Percentiles rank a stretch among this genome's conserved stretches.
Evolutionary conservation across 1,140 invertebrate species (phyloP).

Genomic region (Drosophila ohnishii): DNA sequence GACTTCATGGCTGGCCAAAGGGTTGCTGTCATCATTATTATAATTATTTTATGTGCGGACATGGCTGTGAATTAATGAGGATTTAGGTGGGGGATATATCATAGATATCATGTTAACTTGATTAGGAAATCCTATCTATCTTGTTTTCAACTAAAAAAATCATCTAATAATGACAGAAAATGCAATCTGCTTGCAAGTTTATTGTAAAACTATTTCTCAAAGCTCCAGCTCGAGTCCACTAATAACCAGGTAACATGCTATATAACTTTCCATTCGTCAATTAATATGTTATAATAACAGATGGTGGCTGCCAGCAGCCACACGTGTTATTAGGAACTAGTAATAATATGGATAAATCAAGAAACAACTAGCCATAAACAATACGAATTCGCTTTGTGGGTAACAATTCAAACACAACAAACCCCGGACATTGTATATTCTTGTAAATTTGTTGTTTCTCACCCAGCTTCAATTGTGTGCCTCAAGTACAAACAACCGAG

Average conservation of each 20-base stretch:
- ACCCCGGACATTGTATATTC: constrained; percentile 27
- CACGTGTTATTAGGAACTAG: constrained; percentile 19
- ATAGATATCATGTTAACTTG: background rate
- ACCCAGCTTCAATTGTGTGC: constrained; percentile 9
- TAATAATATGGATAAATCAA: constrained; percentile 16
- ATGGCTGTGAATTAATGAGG: constrained; percentile 28
- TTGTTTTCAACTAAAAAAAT: background rate
- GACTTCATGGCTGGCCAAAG: constrained; percentile 43
- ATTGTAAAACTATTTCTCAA: constrained; percentile 2
- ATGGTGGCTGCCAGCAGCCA: background rate
- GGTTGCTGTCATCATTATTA: constrained; percentile 40
- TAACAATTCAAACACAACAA: background rate
- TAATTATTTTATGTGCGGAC: constrained; percentile 27
- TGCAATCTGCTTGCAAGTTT: constrained; percentile 7
- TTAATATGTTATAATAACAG: constrained; percentile 24
- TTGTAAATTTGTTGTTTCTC: constrained; percentile 40
- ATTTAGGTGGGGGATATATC: constrained; percentile 2
- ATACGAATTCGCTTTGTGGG: constrained; percentile 21
- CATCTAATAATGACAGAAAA: background rate
- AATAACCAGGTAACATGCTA: constrained; percentile 11
- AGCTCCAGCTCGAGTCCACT: background rate
- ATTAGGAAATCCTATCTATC: too few species aligned
- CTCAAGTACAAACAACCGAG: constrained; percentile 7
- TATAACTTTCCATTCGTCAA: constrained; percentile 6
- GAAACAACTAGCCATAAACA: constrained; percentile 7